These are phyloP conservation scores for Cichlasoma orientale DNA, from an alignment of 2,797 vertebrate species.

Conservation along the genomic window DNA sequence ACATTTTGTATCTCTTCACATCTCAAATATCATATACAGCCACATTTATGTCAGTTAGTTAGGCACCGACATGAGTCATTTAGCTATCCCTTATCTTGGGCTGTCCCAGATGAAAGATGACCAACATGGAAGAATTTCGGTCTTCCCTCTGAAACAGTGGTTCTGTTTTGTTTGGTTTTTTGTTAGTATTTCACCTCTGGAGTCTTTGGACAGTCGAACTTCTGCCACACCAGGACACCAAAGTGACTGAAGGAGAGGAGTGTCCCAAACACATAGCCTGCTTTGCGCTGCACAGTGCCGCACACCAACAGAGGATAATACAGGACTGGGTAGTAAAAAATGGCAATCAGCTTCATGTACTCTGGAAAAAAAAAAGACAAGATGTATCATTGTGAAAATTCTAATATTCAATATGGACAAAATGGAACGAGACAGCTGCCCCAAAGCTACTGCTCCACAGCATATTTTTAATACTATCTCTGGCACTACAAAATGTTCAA, in stretches of 20 bases:
- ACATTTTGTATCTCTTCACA: background rate
- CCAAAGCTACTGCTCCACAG: no score
- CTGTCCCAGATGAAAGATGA: no score
- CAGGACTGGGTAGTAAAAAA: conserved; percentile 91
- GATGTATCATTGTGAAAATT: background rate
- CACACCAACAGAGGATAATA: conserved; percentile 92
- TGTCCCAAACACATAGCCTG: conserved; percentile 82
- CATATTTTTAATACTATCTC: no score
- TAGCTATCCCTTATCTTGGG: no score
- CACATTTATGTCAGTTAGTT: no score
- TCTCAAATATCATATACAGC: no score
- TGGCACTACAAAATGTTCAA: no score
- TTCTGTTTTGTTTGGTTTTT: background rate
- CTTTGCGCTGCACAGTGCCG: conserved; percentile 76
- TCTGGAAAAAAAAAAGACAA: conserved; percentile 71
- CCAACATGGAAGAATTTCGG: no score
- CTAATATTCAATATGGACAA: background rate
- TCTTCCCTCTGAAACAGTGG: no score
- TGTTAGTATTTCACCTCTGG: conserved; percentile 80
- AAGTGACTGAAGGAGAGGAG: conserved; percentile 90
- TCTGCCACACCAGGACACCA: conserved; percentile 89
- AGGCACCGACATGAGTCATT: no score
- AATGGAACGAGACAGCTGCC: background rate
- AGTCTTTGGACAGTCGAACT: conserved; percentile 89
- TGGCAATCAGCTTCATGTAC: conserved; percentile 88